These are phyloP conservation scores for Cosmorhoe ocellata DNA, from an alignment of 2,888 invertebrate genomes.

Conservation along the genomic window DNA sequence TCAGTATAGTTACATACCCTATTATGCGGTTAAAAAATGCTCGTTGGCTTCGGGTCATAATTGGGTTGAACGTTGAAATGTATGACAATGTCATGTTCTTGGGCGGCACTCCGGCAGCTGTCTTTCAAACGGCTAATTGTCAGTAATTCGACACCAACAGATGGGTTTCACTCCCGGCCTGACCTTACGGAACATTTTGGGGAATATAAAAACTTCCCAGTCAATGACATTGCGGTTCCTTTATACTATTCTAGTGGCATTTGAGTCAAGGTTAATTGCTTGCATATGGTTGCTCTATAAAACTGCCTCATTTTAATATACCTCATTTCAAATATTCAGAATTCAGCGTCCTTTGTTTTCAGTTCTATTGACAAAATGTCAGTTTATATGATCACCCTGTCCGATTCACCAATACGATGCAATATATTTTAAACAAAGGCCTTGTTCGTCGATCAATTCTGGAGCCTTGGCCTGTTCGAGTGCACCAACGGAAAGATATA, in stretches of 20 bases:
- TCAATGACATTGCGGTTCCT: constrained; percentile 47
- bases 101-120: constrained; percentile 55
- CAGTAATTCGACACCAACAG: constrained; percentile 59
- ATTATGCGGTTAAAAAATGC: constrained; percentile 32
- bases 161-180: constrained; percentile 44
- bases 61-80: constrained; percentile 18
- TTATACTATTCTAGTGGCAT: constrained; percentile 24
- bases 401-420: constrained; percentile 19
- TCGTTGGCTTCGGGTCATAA: constrained; percentile 10
- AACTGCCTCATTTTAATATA: constrained; percentile 2
- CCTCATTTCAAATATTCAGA: background rate
- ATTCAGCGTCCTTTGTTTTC: background rate
- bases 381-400: background rate
- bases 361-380: background rate
- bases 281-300: constrained; percentile 5
- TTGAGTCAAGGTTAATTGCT: constrained; percentile 28
- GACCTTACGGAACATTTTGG: constrained; percentile 56
- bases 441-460: constrained; percentile 54
- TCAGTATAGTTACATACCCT: too few species aligned
- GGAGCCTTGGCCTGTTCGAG: constrained; percentile 58
- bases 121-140: constrained; percentile 62
- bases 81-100: constrained; percentile 34
- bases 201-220: constrained; percentile 45
- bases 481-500: constrained; percentile 53
- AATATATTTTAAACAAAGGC: constrained; percentile 32